phyloP scores from a whole-genome alignment of 1,140 invertebrate genomes.

The Druon quercuslanigerum region DNA sequence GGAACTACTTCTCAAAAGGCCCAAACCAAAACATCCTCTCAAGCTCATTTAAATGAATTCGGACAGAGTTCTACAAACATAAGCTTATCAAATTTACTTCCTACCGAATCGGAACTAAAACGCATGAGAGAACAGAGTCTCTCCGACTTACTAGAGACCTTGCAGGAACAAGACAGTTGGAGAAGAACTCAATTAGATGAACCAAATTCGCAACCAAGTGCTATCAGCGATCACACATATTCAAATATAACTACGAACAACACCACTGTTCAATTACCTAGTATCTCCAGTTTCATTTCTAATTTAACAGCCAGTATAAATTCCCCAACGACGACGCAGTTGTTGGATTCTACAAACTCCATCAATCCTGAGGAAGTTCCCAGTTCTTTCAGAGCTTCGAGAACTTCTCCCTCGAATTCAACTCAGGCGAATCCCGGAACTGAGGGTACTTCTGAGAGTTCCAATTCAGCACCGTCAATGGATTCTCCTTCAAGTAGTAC shows the following conservation, averaged over 20 bases:
- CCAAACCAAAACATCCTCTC: conserved; percentile 23
- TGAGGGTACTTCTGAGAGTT: conserved; percentile 31
- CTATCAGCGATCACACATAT: conserved; percentile 62
- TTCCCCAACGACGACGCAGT: conserved; percentile 36
- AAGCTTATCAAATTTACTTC: conserved; percentile 48
- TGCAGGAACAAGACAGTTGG: conserved; percentile 36
- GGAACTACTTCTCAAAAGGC: neutral
- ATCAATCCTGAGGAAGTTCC: conserved; percentile 18
- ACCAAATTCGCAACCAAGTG: conserved; percentile 29
- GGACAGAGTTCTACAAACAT: conserved; percentile 44
- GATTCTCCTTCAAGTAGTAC: conserved; percentile 36
- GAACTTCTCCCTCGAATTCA: conserved; percentile 13
- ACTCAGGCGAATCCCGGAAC: conserved; percentile 1
- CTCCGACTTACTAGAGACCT: conserved; percentile 42
- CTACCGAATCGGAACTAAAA: conserved; percentile 52
- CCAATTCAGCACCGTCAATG: conserved; percentile 33
- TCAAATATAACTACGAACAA: conserved; percentile 51
- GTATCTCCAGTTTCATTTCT: conserved; percentile 52
- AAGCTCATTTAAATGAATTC: neutral
- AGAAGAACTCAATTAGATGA: conserved; percentile 29
- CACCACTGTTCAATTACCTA: conserved; percentile 47
- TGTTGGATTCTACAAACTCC: conserved; percentile 37
- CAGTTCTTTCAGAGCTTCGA: neutral
- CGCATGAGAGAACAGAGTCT: conserved; percentile 44
- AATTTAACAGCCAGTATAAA: conserved; percentile 47